Percentiles rank a stretch among this genome's conserved stretches.
Evolutionary conservation across 2,113 vertebrate species (phyloP).

Genomic region (Ceyx melanurus): DNA sequence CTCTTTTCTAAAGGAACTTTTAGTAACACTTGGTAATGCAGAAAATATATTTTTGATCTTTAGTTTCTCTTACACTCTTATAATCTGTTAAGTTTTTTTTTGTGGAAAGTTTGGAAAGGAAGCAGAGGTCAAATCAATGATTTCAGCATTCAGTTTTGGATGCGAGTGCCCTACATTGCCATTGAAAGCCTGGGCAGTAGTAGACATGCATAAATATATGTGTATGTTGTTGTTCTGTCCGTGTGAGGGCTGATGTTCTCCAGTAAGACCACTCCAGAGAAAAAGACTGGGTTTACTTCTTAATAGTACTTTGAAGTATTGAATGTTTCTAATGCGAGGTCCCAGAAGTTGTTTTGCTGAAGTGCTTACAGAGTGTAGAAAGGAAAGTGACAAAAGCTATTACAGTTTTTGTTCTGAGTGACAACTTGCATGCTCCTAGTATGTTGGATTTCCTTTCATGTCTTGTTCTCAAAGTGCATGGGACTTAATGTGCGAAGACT

Average conservation of each 20-base stretch:
- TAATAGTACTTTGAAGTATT: not conserved
- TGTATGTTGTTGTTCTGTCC: not conserved
- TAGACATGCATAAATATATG: not conserved
- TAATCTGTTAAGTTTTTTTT: not conserved
- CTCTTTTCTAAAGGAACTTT: not conserved
- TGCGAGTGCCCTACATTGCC: not conserved
- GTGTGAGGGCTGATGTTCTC: not conserved
- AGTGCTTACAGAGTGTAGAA: not conserved
- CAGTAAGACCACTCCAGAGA: not conserved
- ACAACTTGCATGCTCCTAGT: not conserved
- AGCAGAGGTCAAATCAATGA: not conserved
- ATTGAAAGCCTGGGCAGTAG: not conserved
- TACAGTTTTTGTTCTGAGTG: not conserved
- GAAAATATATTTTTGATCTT: not conserved
- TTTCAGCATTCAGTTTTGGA: not conserved
- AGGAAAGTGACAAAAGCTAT: not conserved
- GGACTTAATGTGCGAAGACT: not conserved
- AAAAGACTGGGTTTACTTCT: not conserved
- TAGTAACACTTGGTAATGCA: not conserved
- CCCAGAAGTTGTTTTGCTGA: not conserved
- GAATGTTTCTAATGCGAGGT: accelerated
- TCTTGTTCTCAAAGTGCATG: not conserved
- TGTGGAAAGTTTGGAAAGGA: not conserved
- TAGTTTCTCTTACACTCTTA: not conserved
- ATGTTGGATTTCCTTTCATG: not conserved